Evolutionary conservation across 2,888 invertebrate species (phyloP), one percentile per base, ranked within the genome.

Genomic region (Lordiphosa andalusiaca): DNA sequence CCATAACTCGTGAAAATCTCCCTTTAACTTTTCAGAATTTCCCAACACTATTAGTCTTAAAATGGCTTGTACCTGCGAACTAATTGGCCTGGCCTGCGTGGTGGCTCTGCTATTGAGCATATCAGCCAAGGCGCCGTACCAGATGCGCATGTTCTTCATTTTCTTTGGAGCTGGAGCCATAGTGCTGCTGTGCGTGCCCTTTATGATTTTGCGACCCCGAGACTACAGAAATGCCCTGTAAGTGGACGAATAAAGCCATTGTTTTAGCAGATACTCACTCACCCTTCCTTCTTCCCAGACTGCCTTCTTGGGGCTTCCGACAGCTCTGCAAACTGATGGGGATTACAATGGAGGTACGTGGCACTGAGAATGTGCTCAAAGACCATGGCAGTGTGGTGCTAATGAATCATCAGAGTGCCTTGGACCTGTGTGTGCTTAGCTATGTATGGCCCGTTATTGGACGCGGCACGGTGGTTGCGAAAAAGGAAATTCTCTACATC

Each of bases 371-470:
- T 87, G 92, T 96, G 7, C 93, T 93, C 64, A 91, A 93, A 82
- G 92, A 93, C 47, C 91, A 93, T 56, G 95, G 97, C 0, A 93
- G 93, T 77, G 93, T 98, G 9, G 92, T 97, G 6, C 91, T 97
- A 12, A 92, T 96, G 61, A 98, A 98, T 90, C 97, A 98, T 88
- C 97, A 97, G 90, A 96, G 96, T 87, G 92, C 93, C 21, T 88
- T 98, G 52, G 98, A 98, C 89, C 91, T 97, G 57, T 92, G 94
- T 74, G 94, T 77, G 10, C 47, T 83, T 35, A 50, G 59, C 1
- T 19, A 67, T n/a, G 36, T 80, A 19, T 77, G 81, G 96, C 95
- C 96, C 4, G 90, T 94, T 21, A 93, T 96, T 90, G 93, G 94
- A 41, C 92, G 94, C 25, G 94, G 95, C 72, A 94, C 95, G 2